These are phyloP conservation scores for Dryadula phaetusa DNA, from an alignment of 2,888 invertebrate species.

Conservation along the genomic window DNA sequence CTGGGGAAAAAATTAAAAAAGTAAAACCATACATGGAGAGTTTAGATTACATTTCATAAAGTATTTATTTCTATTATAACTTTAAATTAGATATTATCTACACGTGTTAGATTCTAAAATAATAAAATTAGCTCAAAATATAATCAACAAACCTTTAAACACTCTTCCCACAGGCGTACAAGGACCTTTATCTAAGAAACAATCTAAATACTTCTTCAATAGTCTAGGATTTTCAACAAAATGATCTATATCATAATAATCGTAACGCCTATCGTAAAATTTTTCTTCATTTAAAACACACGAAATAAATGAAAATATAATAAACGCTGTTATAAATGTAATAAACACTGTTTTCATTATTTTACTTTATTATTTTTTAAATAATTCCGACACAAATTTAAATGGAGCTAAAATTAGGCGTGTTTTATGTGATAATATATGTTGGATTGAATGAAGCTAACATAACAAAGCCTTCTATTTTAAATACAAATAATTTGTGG, in stretches of 20 bases:
- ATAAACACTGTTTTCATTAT: slow-evolving; percentile 46
- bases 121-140: not conserved
- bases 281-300: slow-evolving; percentile 51
- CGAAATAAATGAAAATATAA: slow-evolving; percentile 45
- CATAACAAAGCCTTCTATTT: slow-evolving; percentile 60
- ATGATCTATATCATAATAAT: slow-evolving; percentile 88
- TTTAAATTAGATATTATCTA: too few species aligned
- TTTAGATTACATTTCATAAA: too few species aligned
- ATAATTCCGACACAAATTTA: not conserved
- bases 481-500: slow-evolving; percentile 53
- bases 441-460: slow-evolving; percentile 52
- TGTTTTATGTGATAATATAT: slow-evolving; percentile 12
- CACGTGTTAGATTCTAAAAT: too few species aligned
- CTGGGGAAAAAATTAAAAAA: slow-evolving; percentile 40
- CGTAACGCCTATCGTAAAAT: slow-evolving; percentile 77
- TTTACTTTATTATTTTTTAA: not conserved
- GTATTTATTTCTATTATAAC: too few species aligned
- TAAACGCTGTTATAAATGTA: slow-evolving; percentile 43
- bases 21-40: too few species aligned
- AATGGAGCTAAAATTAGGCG: not conserved
- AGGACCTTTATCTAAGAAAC: slow-evolving; percentile 72
- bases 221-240: slow-evolving; percentile 87
- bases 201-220: slow-evolving; percentile 87
- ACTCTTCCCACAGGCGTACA: slow-evolving; percentile 68
- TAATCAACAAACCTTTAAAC: slow-evolving; percentile 65